These are phyloP conservation scores for Odobenus rosmarus DNA, from an alignment of 2,113 vertebrate species.

Conservation along the genomic window DNA sequence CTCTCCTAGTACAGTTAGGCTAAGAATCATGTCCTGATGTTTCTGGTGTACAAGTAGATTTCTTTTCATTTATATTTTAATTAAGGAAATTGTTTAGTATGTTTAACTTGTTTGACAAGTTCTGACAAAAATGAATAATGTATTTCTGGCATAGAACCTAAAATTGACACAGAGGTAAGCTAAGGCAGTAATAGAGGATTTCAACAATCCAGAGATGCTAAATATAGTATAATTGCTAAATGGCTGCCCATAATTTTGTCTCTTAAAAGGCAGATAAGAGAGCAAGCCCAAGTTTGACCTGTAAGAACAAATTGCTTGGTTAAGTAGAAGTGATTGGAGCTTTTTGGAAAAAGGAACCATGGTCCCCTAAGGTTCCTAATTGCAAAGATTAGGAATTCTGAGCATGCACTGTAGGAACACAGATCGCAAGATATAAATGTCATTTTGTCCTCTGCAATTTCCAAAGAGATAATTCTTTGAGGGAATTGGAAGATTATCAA, in stretches of 20 bases:
- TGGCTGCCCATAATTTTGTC: not conserved
- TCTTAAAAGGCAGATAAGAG: conserved; percentile 30
- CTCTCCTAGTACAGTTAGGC: not conserved
- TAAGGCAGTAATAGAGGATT: not conserved
- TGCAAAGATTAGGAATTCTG: conserved; percentile 21
- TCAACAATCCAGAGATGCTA: not conserved
- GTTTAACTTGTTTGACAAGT: not conserved
- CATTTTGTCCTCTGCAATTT: not conserved
- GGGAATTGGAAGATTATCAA: not conserved
- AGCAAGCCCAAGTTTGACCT: not conserved
- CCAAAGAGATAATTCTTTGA: not conserved
- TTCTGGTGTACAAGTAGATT: not conserved
- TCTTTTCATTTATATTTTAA: conserved; percentile 32
- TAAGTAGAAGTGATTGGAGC: not conserved
- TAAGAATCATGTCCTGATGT: not conserved
- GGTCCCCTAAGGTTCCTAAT: not conserved
- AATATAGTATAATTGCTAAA: conserved; percentile 4
- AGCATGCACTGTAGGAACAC: conserved; percentile 1
- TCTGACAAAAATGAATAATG: not conserved
- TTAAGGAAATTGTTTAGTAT: not conserved
- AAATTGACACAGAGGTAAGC: not conserved
- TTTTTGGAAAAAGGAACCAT: not conserved
- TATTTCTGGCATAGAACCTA: not conserved
- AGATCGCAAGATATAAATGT: not conserved
- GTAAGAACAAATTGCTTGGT: not conserved